Base-by-base conservation (phyloP, 2,888 invertebrate genomes). In the Cheilosia scutellata region DNA sequence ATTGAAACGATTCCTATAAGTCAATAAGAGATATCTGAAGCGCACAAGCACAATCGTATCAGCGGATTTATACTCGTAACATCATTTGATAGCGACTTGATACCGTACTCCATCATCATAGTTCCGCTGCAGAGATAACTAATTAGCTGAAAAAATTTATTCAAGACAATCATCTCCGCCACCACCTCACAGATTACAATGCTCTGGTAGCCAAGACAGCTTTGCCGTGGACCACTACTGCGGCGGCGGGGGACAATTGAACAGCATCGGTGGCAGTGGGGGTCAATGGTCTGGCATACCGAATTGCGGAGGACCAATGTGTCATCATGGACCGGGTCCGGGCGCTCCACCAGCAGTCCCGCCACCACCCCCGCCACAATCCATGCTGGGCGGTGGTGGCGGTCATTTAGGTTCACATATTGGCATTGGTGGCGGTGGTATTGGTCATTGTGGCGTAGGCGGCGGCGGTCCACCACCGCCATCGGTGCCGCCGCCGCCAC, bases 201-300 rank as follows among this genome's bases (percentile, higher is more conserved):
- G 93, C 91, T 93, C 93, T 93, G 93, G 92, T 93, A 93, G 93
- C 92, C 93, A 93, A 92, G 93, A 93, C 89, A 93, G 92, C 91
- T 93, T 92, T 92, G 91, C 92, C 90, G 92, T 92, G 91, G 92
- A 93, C 90, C 92, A 92, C 89, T 93, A 92, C 90, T 93, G 92
- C 91, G 92, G 92, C 90, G 88, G 87, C 74, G 86, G 82, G 31
- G 88, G 88, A 72, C 88, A 87, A 78, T 83, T 89, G 71, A 89
- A 89, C 78, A 89, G 88, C 87, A 87, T 88, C 55, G 86, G 87
- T 53, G 91, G 90, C 89, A 91, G 87, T 70, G 84, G 75, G 44
- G 88, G 88, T 78, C 90, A 91, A 90, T 91, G 91, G 91, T 88
- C 90, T 87, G 89, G 89, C 72, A 89, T 90, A 88, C 88, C 89